Evolutionary conservation across 2,797 vertebrate species (phyloP), one percentile per base, ranked within the genome.

Genomic region (Coranthus polyacanthus): DNA sequence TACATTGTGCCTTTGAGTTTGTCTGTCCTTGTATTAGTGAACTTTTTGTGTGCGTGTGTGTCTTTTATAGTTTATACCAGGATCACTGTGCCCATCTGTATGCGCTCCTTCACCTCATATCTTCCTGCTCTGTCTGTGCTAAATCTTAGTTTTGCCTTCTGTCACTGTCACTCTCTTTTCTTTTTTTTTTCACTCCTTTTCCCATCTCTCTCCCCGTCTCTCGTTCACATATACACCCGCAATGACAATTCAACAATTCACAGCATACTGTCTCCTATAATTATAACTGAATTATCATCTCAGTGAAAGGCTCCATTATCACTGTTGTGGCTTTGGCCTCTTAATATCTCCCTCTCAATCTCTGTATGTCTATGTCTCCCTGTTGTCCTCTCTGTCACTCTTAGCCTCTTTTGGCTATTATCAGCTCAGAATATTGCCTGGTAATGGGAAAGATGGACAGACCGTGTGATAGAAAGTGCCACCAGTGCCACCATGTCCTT

Each of bases 231-330:
- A 50, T 21, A 17, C 29, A 22, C 52, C 29, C 43, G 20, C 51
- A 10, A 20, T 18, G 36, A 47, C 22, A 51, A 34, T 47, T 29
- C 29, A 16, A 11, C 32, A 24, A 42, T 42, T 43, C 51, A 36
- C 39, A 49, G 29, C 52, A 61, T 53, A 55, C 21, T 66, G 52
- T 53, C 52, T 51, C 56, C 26, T 63, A 24, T 70, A 75, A 83
- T 84, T 84, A 76, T 54, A 68, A 70, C 56, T 69, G 59, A 75
- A 81, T 83, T 70, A 83, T 83, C 66, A 59, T 82, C 64, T 72
- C 79, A 81, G 80, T 88, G 82, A 83, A 69, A 79, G 72, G 64
- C 74, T 77, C 61, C 54, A 78, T 88, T 79, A 78, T 79, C 55
- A 42, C 75, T 51, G 68, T 52, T 72, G 34, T 58, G 79, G 61